Evolutionary conservation across 2,888 invertebrate species (phyloP).

Genomic region (Diploptera punctata): DNA sequence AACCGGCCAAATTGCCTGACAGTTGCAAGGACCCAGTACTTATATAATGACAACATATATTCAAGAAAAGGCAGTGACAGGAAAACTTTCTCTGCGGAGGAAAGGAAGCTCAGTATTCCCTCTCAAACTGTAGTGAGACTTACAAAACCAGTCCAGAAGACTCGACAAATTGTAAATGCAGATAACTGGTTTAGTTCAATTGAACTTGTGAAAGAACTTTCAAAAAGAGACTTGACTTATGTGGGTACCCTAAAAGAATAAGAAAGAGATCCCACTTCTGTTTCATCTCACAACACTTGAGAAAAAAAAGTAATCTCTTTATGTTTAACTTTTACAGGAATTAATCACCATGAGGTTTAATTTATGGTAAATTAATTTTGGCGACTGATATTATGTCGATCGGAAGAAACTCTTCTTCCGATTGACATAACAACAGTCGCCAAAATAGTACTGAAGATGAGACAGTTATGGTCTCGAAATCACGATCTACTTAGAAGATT

Average conservation of each 20-base stretch:
- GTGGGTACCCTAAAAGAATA: slow-evolving; percentile 15
- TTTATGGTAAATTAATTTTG: too few species aligned
- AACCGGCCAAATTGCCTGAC: not conserved
- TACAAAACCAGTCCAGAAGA: not conserved
- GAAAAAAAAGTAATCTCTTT: too few species aligned
- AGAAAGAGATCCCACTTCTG: slow-evolving; percentile 34
- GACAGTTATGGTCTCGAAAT: too few species aligned
- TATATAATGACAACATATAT: not conserved
- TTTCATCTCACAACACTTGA: too few species aligned
- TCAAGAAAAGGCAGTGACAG: not conserved
- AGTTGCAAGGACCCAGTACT: not conserved
- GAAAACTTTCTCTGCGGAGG: not conserved
- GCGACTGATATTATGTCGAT: too few species aligned
- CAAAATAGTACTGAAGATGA: too few species aligned
- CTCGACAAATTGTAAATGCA: not conserved
- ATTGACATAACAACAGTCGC: too few species aligned
- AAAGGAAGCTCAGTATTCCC: not conserved
- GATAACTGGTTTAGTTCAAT: slow-evolving; percentile 19
- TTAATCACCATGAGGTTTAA: too few species aligned
- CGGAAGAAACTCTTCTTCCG: too few species aligned
- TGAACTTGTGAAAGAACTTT: slow-evolving; percentile 21
- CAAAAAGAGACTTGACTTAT: not conserved
- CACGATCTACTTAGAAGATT: too few species aligned
- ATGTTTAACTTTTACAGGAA: too few species aligned
- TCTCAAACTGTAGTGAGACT: not conserved